Evolutionary conservation across 1,140 invertebrate genomes (phyloP), one percentile per base, ranked within the genome.

Genomic region (Anastatus disparis): DNA sequence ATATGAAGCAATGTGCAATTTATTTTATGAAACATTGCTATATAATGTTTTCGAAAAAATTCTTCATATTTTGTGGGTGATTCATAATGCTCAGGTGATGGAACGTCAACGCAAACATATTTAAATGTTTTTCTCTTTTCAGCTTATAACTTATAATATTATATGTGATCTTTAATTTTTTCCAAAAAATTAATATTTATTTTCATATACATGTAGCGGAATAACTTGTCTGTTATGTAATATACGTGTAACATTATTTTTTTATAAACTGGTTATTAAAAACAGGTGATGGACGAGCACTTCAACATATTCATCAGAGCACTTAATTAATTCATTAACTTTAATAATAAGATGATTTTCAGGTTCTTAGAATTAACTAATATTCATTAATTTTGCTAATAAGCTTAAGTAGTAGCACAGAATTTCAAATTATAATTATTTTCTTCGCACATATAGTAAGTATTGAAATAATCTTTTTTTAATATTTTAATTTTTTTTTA

Each of bases 241-340:
- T 61, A 70, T 15, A n/a, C 10, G 55, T 61, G 10, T 42, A 44
- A 44, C 15, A 44, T 2, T 50, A 62, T 10, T 38, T 29, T 55
- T 48, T 63, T 15, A 31, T 55, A 27, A 27, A 50, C 55, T 15
- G 7, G 17, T 24, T 48, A 3, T 56, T 59, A 52, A 40, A 58
- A 59, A 58, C 46, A 71, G 70, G 70, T 66, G 70, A 66, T 59
- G 70, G 70, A 71, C 52, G 42, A 65, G 38, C 44, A 66, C 62
- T 58, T 55, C 50, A 55, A 27, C 22, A 52, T 26, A 15, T 3
- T 31, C 22, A 63, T 35, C 3, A 13, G 15, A 53, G 40, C 46
- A 62, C 35, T 44, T 50, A 8, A 63, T 46, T 53, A 46, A 56
- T 48, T 40, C 38, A 59, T 59, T 53, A 62, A 56, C 24, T 17